Evolutionary conservation across 2,888 invertebrate genomes (phyloP).

Genomic region (Pomacea canaliculata): DNA sequence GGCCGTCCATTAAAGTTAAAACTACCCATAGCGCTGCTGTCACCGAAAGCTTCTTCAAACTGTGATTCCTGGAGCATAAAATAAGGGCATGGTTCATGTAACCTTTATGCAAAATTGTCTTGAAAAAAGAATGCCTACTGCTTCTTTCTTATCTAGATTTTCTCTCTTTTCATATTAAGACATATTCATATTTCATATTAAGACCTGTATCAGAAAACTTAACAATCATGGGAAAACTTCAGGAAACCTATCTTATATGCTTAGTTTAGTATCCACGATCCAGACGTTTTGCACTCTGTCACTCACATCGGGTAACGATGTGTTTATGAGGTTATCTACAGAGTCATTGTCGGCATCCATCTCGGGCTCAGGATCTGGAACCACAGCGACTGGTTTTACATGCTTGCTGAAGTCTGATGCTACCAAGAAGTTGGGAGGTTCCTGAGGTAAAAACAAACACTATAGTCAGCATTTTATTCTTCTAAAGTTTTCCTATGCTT

Average conservation of each 20-base stretch:
- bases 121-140: no score
- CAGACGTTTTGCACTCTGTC: background rate
- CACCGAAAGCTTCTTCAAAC: conserved; percentile 57
- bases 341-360: conserved; percentile 69
- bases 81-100: no score
- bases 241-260: background rate
- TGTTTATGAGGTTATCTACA: conserved; percentile 71
- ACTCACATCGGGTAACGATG: conserved; percentile 47
- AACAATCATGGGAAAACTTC: background rate
- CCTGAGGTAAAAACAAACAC: conserved; percentile 44
- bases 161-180: no score
- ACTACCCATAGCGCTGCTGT: conserved; percentile 36
- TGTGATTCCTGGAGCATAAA: conserved; percentile 37
- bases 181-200: no score
- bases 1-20: conserved; percentile 50
- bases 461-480: background rate
- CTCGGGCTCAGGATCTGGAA: conserved; percentile 70
- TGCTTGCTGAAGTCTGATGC: conserved; percentile 94
- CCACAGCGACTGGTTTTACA: conserved; percentile 91
- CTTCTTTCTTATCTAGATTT: no score
- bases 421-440: conserved; percentile 93
- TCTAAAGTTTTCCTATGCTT: background rate
- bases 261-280: background rate
- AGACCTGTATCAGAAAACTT: no score
- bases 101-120: no score